Evolutionary conservation across 2,888 invertebrate species (phyloP), one percentile per base, ranked within the genome.

Genomic region (Eugnorisma glareosa): DNA sequence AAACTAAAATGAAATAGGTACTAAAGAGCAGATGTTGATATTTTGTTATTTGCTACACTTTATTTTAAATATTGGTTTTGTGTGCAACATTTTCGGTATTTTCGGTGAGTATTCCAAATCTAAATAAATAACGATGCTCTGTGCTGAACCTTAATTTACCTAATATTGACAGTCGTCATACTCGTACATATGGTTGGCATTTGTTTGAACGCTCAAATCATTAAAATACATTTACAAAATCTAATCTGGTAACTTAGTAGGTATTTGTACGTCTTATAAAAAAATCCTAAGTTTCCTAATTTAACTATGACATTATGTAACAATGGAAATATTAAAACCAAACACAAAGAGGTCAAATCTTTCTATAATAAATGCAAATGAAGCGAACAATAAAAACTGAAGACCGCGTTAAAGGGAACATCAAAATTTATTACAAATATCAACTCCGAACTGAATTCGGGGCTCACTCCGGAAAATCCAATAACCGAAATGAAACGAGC

Each of bases 371-470:
- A 89, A 91, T 88, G 88, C 88, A 90, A 89, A 91, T 90, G 89
- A 90, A 86, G 73, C 85, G 40, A 86, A 90, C 86, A 91, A 93
- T 93, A 93, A 93, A 93, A 94, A 91, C 83, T 86, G 84, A 91
- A 87, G 90, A 89, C 89, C 85, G 85, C 91, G 89, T 91, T 92
- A 91, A 92, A 84, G 88, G 87, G 88, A 86, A 82, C 90, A 94
- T 94, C 94, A 94, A 94, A 94, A 93, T 92, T 94, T 93, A 95
- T 95, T 92, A 92, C 94, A 93, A 94, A 94, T 93, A 93, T 93
- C 92, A 93, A 93, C 90, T 91, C 83, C 82, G 90, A 90, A 90
- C 84, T 86, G 86, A 89, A 91, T 89, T 86, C 79, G 82, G 88
- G 84, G 81, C 87, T 86, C 75, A 67, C 90, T 88, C 85, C 87